These are phyloP conservation scores for Ctena decussata DNA, from an alignment of 2,888 invertebrate species.

Conservation along the genomic window DNA sequence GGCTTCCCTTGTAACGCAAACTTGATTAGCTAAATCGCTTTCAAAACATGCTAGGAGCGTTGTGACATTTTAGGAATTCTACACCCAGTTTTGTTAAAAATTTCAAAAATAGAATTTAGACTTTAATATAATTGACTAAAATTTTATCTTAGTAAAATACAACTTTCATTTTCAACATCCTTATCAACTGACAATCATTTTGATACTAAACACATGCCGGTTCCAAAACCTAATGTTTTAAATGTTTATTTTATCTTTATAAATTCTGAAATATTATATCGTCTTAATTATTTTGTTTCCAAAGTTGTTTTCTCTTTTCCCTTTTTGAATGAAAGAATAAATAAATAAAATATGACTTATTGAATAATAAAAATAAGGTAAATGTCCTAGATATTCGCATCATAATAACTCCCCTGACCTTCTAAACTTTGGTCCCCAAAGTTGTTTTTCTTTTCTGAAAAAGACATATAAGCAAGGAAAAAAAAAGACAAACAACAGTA, in stretches of 20 bases:
- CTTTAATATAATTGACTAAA: neutral
- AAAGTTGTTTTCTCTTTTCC: neutral
- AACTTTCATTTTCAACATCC: neutral
- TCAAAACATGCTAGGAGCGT: neutral
- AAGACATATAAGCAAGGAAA: neutral
- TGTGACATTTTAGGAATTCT: neutral
- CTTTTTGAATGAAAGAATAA: neutral
- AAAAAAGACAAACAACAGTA: neutral
- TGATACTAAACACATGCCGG: neutral
- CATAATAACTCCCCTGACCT: neutral
- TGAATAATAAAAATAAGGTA: neutral
- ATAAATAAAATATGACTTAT: neutral
- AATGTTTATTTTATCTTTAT: no score
- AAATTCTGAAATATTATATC: no score
- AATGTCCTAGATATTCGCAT: neutral
- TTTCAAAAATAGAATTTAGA: neutral
- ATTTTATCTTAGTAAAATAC: neutral
- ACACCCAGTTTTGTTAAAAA: neutral
- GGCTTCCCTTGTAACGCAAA: neutral
- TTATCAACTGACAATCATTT: neutral
- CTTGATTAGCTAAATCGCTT: neutral
- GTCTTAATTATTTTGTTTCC: neutral
- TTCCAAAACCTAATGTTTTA: no score
- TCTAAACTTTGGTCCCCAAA: neutral
- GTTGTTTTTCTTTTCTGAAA: neutral